phyloP scores from a whole-genome alignment of 2,797 vertebrate genomes.

The Rallus crepitans region DNA sequence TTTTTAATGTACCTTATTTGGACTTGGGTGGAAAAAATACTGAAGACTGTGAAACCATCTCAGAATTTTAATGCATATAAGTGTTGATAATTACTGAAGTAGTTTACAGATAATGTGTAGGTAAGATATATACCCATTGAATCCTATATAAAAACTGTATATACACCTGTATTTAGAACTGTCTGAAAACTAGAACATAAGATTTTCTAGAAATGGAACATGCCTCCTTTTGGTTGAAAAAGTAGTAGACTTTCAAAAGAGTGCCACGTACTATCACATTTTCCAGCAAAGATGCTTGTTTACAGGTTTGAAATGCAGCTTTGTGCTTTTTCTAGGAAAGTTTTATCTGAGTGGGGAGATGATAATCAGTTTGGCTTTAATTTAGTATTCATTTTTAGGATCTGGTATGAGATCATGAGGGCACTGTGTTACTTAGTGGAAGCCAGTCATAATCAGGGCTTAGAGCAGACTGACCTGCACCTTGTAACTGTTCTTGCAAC shows the following conservation, averaged over 20 bases:
- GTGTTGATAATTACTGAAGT: background rate
- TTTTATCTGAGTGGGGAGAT: background rate
- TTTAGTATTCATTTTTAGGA: background rate
- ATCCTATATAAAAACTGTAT: background rate
- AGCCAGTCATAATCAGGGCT: background rate
- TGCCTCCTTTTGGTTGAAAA: background rate
- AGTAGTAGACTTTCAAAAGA: background rate
- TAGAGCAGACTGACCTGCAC: background rate
- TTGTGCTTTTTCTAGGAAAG: background rate
- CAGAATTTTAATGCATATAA: background rate
- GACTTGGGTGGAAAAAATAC: background rate
- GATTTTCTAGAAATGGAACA: background rate
- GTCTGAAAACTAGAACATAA: background rate
- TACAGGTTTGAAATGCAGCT: background rate
- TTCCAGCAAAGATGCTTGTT: background rate
- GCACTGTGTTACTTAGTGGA: background rate
- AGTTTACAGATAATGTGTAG: background rate
- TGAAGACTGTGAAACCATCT: background rate
- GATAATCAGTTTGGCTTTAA: background rate
- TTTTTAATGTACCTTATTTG: background rate
- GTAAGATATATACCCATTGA: background rate
- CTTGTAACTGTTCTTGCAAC: background rate
- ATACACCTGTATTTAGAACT: background rate
- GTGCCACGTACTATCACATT: background rate
- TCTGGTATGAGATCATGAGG: background rate